Percentiles rank a stretch among this genome's conserved stretches.
Conservation (phyloP, 2,888 invertebrate genomes). For the Drosophila formosana region DNA sequence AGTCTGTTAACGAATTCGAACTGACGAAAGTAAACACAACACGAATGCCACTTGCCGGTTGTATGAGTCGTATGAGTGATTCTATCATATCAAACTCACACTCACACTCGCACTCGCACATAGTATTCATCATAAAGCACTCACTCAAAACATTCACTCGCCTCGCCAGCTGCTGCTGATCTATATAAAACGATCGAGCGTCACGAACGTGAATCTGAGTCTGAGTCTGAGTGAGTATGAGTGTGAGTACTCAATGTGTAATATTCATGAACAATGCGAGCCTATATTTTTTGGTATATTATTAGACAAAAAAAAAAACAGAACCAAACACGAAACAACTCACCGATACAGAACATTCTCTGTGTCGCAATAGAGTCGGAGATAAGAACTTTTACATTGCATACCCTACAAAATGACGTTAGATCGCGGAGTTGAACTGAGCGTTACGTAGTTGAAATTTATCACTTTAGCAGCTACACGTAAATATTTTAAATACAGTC, state of each 20-base stretch:
- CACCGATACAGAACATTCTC: not conserved
- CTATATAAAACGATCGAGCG: constrained; percentile 44
- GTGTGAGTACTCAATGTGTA: constrained; percentile 30
- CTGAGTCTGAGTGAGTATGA: constrained; percentile 12
- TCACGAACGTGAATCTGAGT: constrained; percentile 13
- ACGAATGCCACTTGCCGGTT: constrained; percentile 62
- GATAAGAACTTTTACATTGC: not conserved
- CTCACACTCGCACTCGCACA: constrained; percentile 3
- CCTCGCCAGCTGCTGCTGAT: constrained; percentile 34
- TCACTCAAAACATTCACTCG: constrained; percentile 32
- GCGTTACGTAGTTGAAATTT: not conserved
- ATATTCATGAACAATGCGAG: constrained; percentile 54
- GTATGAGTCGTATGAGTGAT: constrained; percentile 73
- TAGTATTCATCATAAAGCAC: constrained; percentile 32
- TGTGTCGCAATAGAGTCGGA: constrained; percentile 5
- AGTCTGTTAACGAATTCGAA: constrained; percentile 75
- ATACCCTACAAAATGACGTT: constrained; percentile 4
- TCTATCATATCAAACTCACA: constrained; percentile 45
- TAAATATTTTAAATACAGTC: not conserved
- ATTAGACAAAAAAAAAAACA: constrained; percentile 24
- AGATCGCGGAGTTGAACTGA: not conserved
- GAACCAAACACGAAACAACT: not conserved
- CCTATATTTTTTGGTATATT: constrained; percentile 28
- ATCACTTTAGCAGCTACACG: not conserved
- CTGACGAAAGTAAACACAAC: constrained; percentile 72